Base-by-base conservation (phyloP, 1,140 invertebrate genomes). In the Caenorhabditis inopinata region DNA sequence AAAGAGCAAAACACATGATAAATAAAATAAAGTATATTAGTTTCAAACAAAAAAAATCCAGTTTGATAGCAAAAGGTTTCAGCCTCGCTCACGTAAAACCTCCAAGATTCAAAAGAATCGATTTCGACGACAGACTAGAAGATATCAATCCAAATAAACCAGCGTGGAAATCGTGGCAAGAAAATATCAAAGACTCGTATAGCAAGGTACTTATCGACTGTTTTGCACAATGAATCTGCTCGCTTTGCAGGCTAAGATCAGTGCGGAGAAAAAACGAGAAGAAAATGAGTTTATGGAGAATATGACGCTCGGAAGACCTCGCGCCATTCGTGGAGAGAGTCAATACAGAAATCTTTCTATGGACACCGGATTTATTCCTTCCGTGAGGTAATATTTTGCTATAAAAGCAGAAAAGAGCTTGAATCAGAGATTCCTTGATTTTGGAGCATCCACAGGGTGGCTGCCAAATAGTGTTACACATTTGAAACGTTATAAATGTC, bases 81-180 rank as follows among this genome's bases (percentile, higher is more conserved):
- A 27, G 74, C 53, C 83, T 86, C 25, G 85, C 84, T 46, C 27
- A 80, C 6, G 18, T 79, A 14, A 78, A 84, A 51, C 82, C 82
- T 3, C 86, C 86, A 45, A 76, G 47, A 14, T 88, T 87, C 81
- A 76, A 84, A 14, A 74, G 87, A 42, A 84, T 88, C 25, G 86
- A 87, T 42, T 86, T 87, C 74, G 86, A 87, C 49, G 86, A 87
- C 82, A 77, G 85, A 49, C 25, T 83, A 29, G 79, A 84, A 7
- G 86, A 87, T 29, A 21, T 78, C 4, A 46, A 76, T 29, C 14
- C 48, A 29, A 80, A 84, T 23, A 74, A 88, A 53, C 86, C 86
- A 6, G 85, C 86, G 32, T 88, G 87, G 87, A 84, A 87, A 48
- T 79, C 85, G 58, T 77, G 85, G 11, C 81, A 87, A 79, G 87